Percentiles rank a stretch among this genome's conserved stretches.
Conservation (phyloP, 1,140 invertebrate genomes). For the Lasaia peninsularis region DNA sequence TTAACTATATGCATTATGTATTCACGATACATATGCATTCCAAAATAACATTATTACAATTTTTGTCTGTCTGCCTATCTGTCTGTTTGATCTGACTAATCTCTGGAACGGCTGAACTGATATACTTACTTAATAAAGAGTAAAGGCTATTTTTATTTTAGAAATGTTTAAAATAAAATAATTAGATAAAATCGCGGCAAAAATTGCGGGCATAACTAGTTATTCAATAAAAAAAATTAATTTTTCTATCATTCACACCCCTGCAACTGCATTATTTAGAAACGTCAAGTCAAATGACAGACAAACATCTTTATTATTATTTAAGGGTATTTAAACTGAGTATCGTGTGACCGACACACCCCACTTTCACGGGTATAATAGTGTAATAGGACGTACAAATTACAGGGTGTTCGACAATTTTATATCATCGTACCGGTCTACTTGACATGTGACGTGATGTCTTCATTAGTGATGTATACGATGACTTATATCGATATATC, state of each 20-base stretch:
- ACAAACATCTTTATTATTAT: conserved; percentile 57
- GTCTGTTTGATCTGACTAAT: no score
- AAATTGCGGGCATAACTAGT: no score
- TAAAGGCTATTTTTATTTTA: no score
- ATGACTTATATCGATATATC: conserved; percentile 18
- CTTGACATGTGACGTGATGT: conserved; percentile 19
- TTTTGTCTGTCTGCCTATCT: no score
- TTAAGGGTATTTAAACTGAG: conserved; percentile 33
- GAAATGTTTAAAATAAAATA: no score
- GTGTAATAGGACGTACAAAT: conserved; percentile 50
- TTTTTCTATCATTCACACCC: background rate
- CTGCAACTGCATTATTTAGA: background rate
- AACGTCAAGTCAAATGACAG: background rate
- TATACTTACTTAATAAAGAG: no score
- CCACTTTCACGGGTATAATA: conserved; percentile 53
- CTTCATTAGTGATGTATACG: conserved; percentile 26
- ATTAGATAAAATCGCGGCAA: no score
- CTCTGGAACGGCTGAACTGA: no score
- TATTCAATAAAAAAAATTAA: no score
- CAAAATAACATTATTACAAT: no score
- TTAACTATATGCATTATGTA: no score
- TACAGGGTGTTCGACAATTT: conserved; percentile 27
- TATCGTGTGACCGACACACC: conserved; percentile 40
- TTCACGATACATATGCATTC: no score
- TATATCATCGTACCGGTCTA: background rate